These are phyloP conservation scores for Distichodus sexfasciatus DNA, from an alignment of 2,797 vertebrate genomes.

Conservation along the genomic window DNA sequence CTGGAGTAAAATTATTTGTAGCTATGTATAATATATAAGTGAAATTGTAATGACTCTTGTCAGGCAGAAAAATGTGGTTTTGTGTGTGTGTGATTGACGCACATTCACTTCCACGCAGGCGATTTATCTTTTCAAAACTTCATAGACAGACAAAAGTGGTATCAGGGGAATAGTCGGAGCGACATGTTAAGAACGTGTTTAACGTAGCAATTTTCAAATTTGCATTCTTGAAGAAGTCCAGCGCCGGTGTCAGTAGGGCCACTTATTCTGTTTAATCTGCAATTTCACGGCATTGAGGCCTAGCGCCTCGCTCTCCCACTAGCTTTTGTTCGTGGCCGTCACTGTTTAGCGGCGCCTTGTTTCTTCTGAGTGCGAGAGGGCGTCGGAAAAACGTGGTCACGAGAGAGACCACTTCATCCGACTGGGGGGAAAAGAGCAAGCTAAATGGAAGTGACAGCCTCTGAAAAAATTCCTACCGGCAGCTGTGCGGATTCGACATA, in stretches of 20 bases:
- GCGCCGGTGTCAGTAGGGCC: slow-evolving; percentile 58
- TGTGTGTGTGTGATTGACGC: not conserved
- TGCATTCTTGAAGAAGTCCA: slow-evolving; percentile 61
- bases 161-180: slow-evolving; percentile 41
- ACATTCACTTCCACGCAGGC: slow-evolving; percentile 13
- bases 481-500: slow-evolving; percentile 71
- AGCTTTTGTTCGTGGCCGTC: slow-evolving; percentile 68
- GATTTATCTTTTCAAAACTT: slow-evolving; percentile 31
- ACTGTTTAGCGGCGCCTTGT: slow-evolving; percentile 68
- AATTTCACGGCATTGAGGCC: slow-evolving; percentile 67
- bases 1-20: no score
- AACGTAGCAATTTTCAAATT: slow-evolving; percentile 56
- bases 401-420: slow-evolving; percentile 61
- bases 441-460: slow-evolving; percentile 77
- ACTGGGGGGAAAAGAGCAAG: slow-evolving; percentile 67
- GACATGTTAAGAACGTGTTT: slow-evolving; percentile 51
- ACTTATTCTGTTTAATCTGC: slow-evolving; percentile 66
- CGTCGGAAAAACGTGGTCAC: slow-evolving; percentile 48
- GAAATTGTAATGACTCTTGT: no score
- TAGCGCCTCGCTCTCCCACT: slow-evolving; percentile 46
- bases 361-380: slow-evolving; percentile 47
- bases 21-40: no score
- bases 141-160: slow-evolving; percentile 46
- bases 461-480: slow-evolving; percentile 73
- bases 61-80: not conserved